Base-by-base conservation (phyloP, 2,113 vertebrate genomes). In the Pristiophorus japonicus region DNA sequence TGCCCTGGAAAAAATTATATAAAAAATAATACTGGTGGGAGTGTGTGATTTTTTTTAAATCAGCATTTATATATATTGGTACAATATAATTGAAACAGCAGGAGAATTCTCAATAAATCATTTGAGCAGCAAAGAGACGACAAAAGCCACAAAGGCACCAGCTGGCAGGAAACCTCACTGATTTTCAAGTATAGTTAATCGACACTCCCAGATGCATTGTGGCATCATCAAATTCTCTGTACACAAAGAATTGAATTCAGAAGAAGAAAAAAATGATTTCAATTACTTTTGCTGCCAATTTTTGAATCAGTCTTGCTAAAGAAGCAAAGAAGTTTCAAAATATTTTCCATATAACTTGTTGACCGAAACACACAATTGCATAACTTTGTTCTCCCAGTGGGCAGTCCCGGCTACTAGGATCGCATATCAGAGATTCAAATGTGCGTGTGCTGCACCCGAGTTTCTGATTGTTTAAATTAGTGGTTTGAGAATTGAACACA, bases 41-140 rank as follows among this genome's bases (percentile, higher is more conserved):
- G 18, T 11, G 24, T 27, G 20, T 24, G 47, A 87, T 47, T 87
- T 78, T 55, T 30, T 30, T 30, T 70, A 66, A 18, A 34, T 45
- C 62, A 94, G 62, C 59, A 73, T 67, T 70, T 24, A 66, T 66
- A 94, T 67, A 94, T 65, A 51, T 94, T 34, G 62, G 27, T 47
- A 70, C 42, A 94, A 67, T 34, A 70, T 70, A 70, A 94, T 70
- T 94, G 24, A 94, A 73, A 47, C 42, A 94, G 66, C 66, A 94
- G 93, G 93, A 94, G 65, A 94, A 42, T 70, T 94, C 93, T 94
- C 66, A 70, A 47, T 94, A 70, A 94, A 73, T 94, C 65, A 94
- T 94, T 73, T 67, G 93, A 94, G 93, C 93, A 34, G 42, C 66
- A 94, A 20, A 94, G 93, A 73, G 38, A 73, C 45, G 27, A 51